These are phyloP conservation scores for Corythornis leucogaster DNA, from an alignment of 2,797 vertebrate genomes.

Conservation along the genomic window DNA sequence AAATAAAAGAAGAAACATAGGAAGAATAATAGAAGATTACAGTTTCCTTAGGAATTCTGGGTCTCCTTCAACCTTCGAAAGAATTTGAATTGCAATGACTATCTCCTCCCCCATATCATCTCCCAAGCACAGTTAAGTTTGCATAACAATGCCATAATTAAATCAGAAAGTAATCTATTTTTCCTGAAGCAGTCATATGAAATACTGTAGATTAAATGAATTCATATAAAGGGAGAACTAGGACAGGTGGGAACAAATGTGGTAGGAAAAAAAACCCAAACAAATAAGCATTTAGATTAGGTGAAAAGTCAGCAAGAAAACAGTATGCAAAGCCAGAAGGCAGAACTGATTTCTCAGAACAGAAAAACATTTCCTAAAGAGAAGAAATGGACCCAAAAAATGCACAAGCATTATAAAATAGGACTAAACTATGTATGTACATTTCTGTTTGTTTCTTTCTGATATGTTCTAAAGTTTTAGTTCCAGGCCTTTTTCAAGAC, in stretches of 20 bases:
- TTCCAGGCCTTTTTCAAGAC: background rate
- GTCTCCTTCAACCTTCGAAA: background rate
- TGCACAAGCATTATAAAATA: background rate
- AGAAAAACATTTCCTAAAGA: background rate
- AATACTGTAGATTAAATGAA: background rate
- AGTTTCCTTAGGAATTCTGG: background rate
- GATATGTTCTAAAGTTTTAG: background rate
- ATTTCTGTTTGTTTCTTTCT: background rate
- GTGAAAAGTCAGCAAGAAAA: background rate
- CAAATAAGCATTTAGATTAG: background rate
- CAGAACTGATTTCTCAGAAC: background rate
- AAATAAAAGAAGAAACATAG: constrained; percentile 3
- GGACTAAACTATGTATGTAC: background rate
- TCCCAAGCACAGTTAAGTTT: background rate
- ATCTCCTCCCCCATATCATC: background rate
- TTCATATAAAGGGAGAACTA: background rate
- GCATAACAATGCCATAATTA: background rate
- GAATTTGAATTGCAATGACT: background rate
- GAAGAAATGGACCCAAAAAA: background rate
- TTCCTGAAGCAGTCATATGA: background rate
- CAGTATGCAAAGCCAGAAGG: background rate
- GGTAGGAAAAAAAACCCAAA: background rate
- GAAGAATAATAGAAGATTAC: background rate
- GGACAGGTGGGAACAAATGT: background rate
- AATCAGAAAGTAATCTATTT: background rate